Evolutionary conservation across 2,888 invertebrate genomes (phyloP).

Genomic region (Trissoscelio sp.): DNA sequence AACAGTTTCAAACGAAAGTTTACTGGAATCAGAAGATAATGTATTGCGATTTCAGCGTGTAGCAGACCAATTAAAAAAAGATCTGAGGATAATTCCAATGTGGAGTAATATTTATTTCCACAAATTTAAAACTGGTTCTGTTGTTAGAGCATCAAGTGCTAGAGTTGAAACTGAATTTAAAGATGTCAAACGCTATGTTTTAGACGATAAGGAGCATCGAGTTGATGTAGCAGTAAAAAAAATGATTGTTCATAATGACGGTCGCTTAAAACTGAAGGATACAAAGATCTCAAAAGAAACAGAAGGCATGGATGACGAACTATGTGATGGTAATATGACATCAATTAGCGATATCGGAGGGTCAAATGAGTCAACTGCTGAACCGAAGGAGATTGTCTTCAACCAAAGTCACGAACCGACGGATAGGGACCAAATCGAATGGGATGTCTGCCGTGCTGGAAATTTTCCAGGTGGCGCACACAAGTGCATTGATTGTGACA

Average conservation of each 20-base stretch:
- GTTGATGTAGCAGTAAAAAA: not conserved
- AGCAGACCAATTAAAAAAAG: not conserved
- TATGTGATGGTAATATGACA: not conserved
- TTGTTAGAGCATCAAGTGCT: conserved; percentile 48
- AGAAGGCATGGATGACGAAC: not conserved
- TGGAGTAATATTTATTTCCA: not conserved
- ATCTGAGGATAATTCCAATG: not conserved
- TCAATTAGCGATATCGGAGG: not conserved
- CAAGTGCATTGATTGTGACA: too few species aligned
- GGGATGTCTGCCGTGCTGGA: too few species aligned
- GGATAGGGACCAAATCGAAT: too few species aligned
- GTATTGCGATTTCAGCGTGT: too few species aligned
- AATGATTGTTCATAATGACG: not conserved
- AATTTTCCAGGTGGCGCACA: too few species aligned
- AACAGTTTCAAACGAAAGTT: not conserved
- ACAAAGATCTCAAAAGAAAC: not conserved
- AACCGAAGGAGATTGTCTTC: not conserved
- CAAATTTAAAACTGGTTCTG: not conserved
- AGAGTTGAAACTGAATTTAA: conserved; percentile 54
- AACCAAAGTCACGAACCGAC: too few species aligned
- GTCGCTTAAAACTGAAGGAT: not conserved
- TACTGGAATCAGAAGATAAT: not conserved
- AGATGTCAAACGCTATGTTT: conserved; percentile 34
- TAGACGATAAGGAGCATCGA: not conserved
- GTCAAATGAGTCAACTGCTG: not conserved